Base-by-base conservation (phyloP, 2,888 invertebrate species). In the Phragmatobia fuliginosa region DNA sequence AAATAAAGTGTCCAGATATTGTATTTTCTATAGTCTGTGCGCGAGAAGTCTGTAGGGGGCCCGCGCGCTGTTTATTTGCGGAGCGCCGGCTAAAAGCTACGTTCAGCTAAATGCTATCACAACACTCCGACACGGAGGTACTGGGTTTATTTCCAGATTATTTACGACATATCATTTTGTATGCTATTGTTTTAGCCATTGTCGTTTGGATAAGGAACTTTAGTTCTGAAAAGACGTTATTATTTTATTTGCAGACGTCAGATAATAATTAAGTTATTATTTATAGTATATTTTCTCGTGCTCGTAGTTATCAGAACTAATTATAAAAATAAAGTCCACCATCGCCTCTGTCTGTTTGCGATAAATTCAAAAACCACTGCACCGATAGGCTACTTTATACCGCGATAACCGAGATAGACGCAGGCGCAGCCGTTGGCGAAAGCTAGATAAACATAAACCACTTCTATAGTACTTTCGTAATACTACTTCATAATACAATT, bases 31-130 rank as follows among this genome's bases (percentile, higher is more conserved):
- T 67, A 38, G 61, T 81, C 72, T 87, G 77, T 81, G 77, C 67
- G 67, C 71, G 49, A 66, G 59, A 84, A 84, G 92, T 93, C 91
- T 92, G 90, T 93, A 85, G 94, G 94, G 93, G 94, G 93, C 91
- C 91, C 82, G 85, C 80, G 74, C 77, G 78, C 82, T 70, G 86
- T 88, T 87, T 89, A 90, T 91, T 90, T 90, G 89, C 84, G 81
- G 81, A 89, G 89, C 84, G 81, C 82, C 79, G 71, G 84, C 85
- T 87, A 84, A 88, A 88, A 87, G 85, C 85, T 84, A 81, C 85
- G 83, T 85, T 84, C 85, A 82, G 84, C 81, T 84, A 81, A 84
- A 84, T 79, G 83, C 76, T 80, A 82, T 81, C 84, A 81, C 75
- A 81, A 83, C 82, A 76, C 77, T 71, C 76, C 77, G 82, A 77